Conservation (phyloP, 2,113 vertebrate genomes). For the Corapipo altera region DNA sequence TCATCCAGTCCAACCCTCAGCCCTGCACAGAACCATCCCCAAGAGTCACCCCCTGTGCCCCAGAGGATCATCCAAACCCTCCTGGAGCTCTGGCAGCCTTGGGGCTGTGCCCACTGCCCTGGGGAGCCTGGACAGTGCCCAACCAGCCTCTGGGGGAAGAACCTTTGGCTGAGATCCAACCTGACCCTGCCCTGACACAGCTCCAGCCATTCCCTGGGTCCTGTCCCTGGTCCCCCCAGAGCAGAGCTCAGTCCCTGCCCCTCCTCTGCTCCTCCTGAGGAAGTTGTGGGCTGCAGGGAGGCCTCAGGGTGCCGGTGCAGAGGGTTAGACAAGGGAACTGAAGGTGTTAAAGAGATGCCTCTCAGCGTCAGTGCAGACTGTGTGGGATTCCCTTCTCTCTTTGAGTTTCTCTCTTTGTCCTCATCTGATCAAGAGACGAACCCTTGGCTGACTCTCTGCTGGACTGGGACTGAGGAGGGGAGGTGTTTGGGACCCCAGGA, state of each 20-base stretch:
- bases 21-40: not conserved
- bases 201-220: not conserved
- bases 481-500: not conserved
- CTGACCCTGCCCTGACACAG: not conserved
- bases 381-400: not conserved
- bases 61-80: not conserved
- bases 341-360: not conserved
- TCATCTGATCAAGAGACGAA: not conserved
- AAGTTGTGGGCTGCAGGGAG: not conserved
- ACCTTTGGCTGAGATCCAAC: not conserved
- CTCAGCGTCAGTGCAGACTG: rapidly evolving
- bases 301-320: not conserved
- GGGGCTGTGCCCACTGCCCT: not conserved
- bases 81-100: not conserved
- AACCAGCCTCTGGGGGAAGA: not conserved
- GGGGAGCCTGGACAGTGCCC: not conserved
- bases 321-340: not conserved
- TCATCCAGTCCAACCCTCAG: not conserved
- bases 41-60: not conserved
- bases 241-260: not conserved
- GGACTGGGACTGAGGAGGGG: not conserved
- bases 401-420: not conserved
- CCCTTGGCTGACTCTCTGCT: not conserved
- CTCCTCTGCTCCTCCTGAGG: not conserved
- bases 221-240: not conserved